A percentile compares a stretch with the other conserved stretches of the same genome.
Evolutionary conservation across 2,797 vertebrate genomes (phyloP).

Genomic region (Diplodus puntazzo): DNA sequence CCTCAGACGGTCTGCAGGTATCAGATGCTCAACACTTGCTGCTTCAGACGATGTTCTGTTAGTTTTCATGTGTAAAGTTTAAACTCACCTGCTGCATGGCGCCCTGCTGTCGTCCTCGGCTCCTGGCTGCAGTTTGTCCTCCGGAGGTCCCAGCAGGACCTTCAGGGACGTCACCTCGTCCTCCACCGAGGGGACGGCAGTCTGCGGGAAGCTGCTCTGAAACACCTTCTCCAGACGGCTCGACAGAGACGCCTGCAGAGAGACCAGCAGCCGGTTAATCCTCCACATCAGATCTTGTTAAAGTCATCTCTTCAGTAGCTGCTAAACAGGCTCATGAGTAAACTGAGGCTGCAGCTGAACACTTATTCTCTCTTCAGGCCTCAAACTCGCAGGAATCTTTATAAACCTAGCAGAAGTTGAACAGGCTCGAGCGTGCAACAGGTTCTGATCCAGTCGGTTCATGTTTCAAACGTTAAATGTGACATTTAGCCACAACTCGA

Average conservation of each 20-base stretch:
- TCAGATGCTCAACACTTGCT: background rate
- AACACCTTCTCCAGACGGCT: slow-evolving; percentile 92
- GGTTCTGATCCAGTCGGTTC: no score
- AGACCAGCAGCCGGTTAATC: slow-evolving; percentile 30
- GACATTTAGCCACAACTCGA: no score
- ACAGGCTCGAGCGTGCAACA: background rate
- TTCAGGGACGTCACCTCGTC: slow-evolving; percentile 87
- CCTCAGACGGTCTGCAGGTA: no score
- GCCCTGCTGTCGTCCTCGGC: slow-evolving; percentile 3
- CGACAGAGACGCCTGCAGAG: slow-evolving; percentile 85
- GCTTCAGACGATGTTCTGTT: background rate
- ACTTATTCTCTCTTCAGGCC: background rate
- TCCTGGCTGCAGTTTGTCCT: slow-evolving; percentile 58
- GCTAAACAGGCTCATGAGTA: no score
- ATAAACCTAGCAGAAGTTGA: background rate
- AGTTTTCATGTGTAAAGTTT: background rate
- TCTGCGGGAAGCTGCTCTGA: slow-evolving; percentile 90
- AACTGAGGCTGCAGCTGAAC: background rate
- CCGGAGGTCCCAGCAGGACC: slow-evolving; percentile 84
- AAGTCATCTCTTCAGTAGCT: no score
- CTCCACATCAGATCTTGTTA: background rate
- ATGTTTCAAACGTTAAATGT: no score
- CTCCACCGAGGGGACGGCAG: slow-evolving; percentile 73
- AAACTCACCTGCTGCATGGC: slow-evolving; percentile 61
- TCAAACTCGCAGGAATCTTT: background rate